Percentiles rank a stretch among this genome's conserved stretches.
Conservation (phyloP, 2,113 vertebrate genomes). For the Bungarus multicinctus region DNA sequence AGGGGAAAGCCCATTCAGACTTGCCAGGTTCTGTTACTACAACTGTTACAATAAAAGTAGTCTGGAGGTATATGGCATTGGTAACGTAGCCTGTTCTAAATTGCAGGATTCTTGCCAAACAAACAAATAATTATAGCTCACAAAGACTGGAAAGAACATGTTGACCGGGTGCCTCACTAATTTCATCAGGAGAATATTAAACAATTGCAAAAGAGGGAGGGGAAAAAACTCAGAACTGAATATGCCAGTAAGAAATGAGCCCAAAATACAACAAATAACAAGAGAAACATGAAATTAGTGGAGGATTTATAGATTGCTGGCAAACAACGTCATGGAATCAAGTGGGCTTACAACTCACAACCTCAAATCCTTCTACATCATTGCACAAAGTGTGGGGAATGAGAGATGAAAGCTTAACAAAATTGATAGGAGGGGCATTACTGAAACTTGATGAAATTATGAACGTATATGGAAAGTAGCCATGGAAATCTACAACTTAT, state of each 20-base stretch:
- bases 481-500: neutral
- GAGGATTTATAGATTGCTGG: neutral
- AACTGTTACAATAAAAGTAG: neutral
- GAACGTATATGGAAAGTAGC: neutral
- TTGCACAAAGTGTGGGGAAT: neutral
- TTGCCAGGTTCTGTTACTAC: neutral
- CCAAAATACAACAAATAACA: neutral
- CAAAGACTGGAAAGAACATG: neutral
- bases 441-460: neutral
- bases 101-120: neutral
- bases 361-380: neutral
- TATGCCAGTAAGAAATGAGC: neutral
- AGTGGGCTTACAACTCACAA: neutral
- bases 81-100: neutral
- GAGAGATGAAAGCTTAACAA: neutral
- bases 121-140: neutral
- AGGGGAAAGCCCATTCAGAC: neutral
- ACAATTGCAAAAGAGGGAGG: neutral
- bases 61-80: neutral
- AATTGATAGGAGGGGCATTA: neutral
- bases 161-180: neutral
- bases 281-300: neutral
- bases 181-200: neutral
- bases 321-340: neutral
- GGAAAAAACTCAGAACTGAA: neutral